Base-by-base conservation (phyloP, 2,888 invertebrate genomes). In the Elmis aenea region DNA sequence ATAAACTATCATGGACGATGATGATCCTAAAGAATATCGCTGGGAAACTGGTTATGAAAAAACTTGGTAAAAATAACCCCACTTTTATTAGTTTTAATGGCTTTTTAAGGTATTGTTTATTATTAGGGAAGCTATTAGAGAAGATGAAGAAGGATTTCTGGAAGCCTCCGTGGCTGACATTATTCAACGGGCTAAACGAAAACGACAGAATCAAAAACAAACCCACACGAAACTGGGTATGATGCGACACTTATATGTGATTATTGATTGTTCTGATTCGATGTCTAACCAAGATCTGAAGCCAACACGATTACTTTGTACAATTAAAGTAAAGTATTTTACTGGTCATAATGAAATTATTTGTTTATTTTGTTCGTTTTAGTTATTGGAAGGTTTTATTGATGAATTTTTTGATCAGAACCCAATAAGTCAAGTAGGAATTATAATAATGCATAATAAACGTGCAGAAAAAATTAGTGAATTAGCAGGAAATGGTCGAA, bases 351-450 rank as follows among this genome's bases (percentile, higher is more conserved):
- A 2, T 8, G n/a, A 11, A 28, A 18, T 34, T 28, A 8, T 33
- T 28, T 18, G 18, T 18, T 18, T 18, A 18, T 6, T 18, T 41
- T 22, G 22, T 21, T 40, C 46, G 46, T 72, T 77, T 48, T 64
- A 93, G 90, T 71, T 95, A 8, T 64, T 99, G 42, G 90, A 94
- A 69, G 80, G 83, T 46, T 99, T 97, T 66, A 81, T 99, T 38
- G 90, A 94, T 54, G 95, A 96, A 64, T 99, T 90, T 64, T 96
- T 97, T 67, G 96, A 97, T 68, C 94, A 96, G 67, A 99, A 99
- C 69, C 99, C 99, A 5, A 87, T 99, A 33, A 95, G 96, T 62
- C 99, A 99, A 68, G 71, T 99, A 47, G 97, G 97, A 13, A 72
- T 99, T 20, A 85, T 99, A 46, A 74, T 83, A 5, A 85, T 94